Evolutionary conservation across 2,888 invertebrate genomes (phyloP).

Genomic region (Arctia plantaginis): DNA sequence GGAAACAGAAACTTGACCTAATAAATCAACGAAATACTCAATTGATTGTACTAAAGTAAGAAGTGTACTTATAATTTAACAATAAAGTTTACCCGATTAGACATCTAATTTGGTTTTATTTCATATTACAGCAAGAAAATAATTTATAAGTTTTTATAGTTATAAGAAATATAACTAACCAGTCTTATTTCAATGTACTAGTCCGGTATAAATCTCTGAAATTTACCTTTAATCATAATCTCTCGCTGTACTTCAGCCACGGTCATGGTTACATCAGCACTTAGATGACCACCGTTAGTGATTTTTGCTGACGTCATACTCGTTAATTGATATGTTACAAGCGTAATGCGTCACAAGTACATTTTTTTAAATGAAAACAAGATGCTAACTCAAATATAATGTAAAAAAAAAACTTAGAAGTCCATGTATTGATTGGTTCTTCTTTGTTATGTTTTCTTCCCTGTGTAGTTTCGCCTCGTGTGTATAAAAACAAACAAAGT

Average conservation of each 20-base stretch:
- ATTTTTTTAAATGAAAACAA: conserved; percentile 22
- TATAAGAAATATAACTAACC: not conserved
- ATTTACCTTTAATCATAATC: conserved; percentile 1
- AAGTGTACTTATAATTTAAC: conserved; percentile 1
- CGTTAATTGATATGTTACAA: conserved; percentile 41
- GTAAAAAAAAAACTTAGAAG: not conserved
- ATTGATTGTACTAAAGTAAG: not conserved
- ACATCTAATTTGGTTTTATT: not conserved
- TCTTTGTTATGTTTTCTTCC: not conserved
- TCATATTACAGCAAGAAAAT: not conserved
- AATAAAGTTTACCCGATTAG: not conserved
- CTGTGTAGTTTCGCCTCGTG: not conserved
- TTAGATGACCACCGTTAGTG: conserved; percentile 59
- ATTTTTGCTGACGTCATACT: conserved; percentile 52
- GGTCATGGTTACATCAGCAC: conserved; percentile 51
- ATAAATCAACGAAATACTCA: conserved; percentile 9
- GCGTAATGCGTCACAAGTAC: conserved; percentile 39
- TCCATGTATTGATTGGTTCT: not conserved
- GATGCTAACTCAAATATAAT: not conserved
- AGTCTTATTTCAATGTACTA: not conserved
- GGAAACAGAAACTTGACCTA: conserved; percentile 9
- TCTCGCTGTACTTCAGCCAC: conserved; percentile 30
- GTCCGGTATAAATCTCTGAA: not conserved
- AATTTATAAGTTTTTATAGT: not conserved
- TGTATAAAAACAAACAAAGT: conserved; percentile 24